Percentiles rank a stretch among this genome's conserved stretches.
Evolutionary conservation across 2,888 invertebrate genomes (phyloP).

Genomic region (Polyploca ridens): DNA sequence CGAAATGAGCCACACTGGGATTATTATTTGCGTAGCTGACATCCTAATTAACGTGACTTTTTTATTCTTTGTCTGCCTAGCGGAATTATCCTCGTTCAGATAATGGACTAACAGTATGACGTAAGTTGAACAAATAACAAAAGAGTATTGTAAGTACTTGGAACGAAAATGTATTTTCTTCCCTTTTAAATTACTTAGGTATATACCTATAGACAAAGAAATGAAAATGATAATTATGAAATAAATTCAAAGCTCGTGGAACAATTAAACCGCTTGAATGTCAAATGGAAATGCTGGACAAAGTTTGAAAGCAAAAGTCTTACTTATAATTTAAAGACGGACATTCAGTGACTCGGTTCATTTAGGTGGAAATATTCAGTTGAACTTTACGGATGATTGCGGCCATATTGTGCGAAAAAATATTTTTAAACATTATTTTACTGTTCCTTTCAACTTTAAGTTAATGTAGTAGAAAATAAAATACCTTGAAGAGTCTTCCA

Average conservation of each 20-base stretch:
- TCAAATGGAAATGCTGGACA: constrained; percentile 66
- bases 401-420: constrained; percentile 13
- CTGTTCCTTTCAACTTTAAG: not conserved
- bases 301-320: constrained; percentile 65
- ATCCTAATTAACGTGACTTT: constrained; percentile 77
- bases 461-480: no score
- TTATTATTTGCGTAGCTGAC: constrained; percentile 80
- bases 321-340: constrained; percentile 50
- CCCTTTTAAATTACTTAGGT: not conserved
- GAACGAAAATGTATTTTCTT: not conserved
- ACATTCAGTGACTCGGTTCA: constrained; percentile 48
- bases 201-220: constrained; percentile 56
- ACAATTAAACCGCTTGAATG: constrained; percentile 73
- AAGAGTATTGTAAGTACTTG: constrained; percentile 1
- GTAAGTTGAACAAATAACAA: constrained; percentile 22
- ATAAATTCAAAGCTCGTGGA: constrained; percentile 63
- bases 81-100: constrained; percentile 56
- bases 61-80: constrained; percentile 62
- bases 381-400: constrained; percentile 36
- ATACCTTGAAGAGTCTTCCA: no score
- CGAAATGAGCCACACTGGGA: constrained; percentile 72
- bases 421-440: constrained; percentile 10
- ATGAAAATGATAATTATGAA: constrained; percentile 57
- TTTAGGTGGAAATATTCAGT: constrained; percentile 25
- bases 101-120: constrained; percentile 49